Evolutionary conservation across 2,113 vertebrate genomes (phyloP).

Genomic region (Gnathonemus echidnorhynchus): DNA sequence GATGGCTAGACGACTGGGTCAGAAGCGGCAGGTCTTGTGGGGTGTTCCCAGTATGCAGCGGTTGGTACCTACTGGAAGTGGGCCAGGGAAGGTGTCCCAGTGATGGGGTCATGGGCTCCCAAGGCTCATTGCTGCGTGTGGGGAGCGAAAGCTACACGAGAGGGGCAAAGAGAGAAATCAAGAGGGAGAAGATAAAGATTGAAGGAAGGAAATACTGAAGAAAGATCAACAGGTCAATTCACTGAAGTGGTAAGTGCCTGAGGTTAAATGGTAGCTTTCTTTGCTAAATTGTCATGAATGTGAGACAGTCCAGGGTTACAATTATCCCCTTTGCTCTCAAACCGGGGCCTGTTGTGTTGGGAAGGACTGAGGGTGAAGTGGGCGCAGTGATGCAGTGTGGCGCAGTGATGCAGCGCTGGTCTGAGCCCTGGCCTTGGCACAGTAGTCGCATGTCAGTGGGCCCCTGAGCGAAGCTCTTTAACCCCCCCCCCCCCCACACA

Average conservation of each 20-base stretch:
- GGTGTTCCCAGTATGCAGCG: neutral
- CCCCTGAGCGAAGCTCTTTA: no score
- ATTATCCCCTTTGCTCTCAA: neutral
- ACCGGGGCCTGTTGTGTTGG: neutral
- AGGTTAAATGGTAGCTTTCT: neutral
- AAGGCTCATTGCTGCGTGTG: neutral
- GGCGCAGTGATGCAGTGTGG: no score
- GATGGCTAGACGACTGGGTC: neutral
- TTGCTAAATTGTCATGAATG: neutral
- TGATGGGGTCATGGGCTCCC: neutral
- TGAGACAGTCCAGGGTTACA: neutral
- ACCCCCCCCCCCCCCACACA: no score
- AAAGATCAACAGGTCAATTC: neutral
- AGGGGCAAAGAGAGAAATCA: neutral
- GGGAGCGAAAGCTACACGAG: neutral
- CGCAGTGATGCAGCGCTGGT: neutral
- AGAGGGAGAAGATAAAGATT: neutral
- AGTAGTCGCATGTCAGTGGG: no score
- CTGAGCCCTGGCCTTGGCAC: neutral
- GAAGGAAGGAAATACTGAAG: neutral
- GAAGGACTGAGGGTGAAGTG: neutral
- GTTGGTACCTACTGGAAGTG: neutral
- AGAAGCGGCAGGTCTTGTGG: neutral
- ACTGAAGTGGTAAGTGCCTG: neutral
- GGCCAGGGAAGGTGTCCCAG: neutral